A percentile compares a stretch with the other conserved stretches of the same genome.
Conservation (phyloP, 30 jellyfish, hydroid and myxozoan species). For the Cassiopea xamachana region DNA sequence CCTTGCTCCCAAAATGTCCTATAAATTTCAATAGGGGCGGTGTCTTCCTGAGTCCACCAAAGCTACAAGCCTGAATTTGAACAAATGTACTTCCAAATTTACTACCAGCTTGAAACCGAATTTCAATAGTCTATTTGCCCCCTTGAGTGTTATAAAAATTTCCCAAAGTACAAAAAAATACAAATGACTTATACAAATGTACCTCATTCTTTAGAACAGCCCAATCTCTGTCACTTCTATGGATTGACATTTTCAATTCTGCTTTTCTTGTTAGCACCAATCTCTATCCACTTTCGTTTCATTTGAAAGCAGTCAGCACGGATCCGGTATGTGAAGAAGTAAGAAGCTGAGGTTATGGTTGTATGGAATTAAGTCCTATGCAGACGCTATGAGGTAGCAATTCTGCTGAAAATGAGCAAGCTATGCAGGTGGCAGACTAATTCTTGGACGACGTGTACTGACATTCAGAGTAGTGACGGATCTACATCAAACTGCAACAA, state of each 20-base stretch:
- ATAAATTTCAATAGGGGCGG: too few species aligned
- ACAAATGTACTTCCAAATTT: too few species aligned
- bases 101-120: too few species aligned
- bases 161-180: not conserved
- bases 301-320: not conserved
- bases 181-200: not conserved
- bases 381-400: not conserved
- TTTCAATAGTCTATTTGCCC: too few species aligned
- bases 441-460: not conserved
- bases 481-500: not conserved
- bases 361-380: not conserved
- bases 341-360: too few species aligned
- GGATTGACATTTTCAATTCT: slow-evolving; percentile 51
- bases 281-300: not conserved
- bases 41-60: too few species aligned
- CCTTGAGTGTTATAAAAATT: not conserved
- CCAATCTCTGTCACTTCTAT: slow-evolving; percentile 82
- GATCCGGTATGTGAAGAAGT: not conserved
- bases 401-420: slow-evolving; percentile 39
- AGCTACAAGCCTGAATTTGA: too few species aligned
- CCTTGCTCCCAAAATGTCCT: too few species aligned
- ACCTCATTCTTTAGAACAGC: slow-evolving; percentile 78
- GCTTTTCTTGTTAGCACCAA: not conserved
- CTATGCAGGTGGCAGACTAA: not conserved
- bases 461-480: not conserved